Evolutionary conservation across 2,113 vertebrate species (phyloP).

Genomic region (Asarcornis scutulata): DNA sequence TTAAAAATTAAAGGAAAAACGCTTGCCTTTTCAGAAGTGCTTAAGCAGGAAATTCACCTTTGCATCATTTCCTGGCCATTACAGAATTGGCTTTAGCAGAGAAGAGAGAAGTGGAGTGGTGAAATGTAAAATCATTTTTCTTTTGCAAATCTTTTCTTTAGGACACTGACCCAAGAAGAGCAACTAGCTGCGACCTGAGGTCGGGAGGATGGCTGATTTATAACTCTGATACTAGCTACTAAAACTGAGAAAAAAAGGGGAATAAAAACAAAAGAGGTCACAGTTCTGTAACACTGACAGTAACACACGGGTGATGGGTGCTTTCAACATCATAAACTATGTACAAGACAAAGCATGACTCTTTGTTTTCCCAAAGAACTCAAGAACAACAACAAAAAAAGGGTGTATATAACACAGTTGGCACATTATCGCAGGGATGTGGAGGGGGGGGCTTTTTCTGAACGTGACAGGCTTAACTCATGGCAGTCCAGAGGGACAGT

Average conservation of each 20-base stretch:
- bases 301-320: slow-evolving; percentile 65
- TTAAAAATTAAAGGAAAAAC: not conserved
- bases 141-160: not conserved
- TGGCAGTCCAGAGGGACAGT: slow-evolving; percentile 46
- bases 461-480: not conserved
- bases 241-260: slow-evolving; percentile 25
- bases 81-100: not conserved
- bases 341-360: slow-evolving; percentile 75
- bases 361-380: not conserved
- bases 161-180: slow-evolving; percentile 24
- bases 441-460: slow-evolving; percentile 9
- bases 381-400: not conserved
- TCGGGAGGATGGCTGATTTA: not conserved
- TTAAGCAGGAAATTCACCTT: slow-evolving; percentile 43
- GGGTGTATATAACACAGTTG: not conserved
- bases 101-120: not conserved
- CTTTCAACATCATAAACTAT: slow-evolving; percentile 77
- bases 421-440: not conserved
- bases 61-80: not conserved
- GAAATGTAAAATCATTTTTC: not conserved
- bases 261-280: slow-evolving; percentile 62
- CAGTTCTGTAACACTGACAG: slow-evolving; percentile 78
- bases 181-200: not conserved
- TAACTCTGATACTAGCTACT: slow-evolving; percentile 39
- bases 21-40: slow-evolving; percentile 46